phyloP scores from a whole-genome alignment of 2,888 invertebrate species.

The Drosophila sordidapex region DNA sequence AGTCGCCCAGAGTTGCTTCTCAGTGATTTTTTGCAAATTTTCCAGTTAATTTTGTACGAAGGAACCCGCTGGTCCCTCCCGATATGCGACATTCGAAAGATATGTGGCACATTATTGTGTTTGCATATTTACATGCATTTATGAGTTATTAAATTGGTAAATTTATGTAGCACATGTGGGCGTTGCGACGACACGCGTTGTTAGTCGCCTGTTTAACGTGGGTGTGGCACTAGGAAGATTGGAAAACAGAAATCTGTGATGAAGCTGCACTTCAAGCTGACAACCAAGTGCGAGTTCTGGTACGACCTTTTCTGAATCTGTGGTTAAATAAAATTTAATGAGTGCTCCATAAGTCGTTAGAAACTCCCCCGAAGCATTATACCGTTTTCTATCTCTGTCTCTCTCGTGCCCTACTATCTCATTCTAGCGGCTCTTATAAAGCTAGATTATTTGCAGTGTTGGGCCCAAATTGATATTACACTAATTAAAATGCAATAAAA shows the following conservation, averaged over 20 bases:
- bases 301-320: conserved; percentile 12
- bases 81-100: conserved; percentile 73
- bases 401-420: background rate
- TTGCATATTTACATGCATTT: conserved; percentile 72
- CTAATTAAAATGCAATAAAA: conserved; percentile 84
- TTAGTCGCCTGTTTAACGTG: conserved; percentile 49
- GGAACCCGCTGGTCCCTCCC: conserved; percentile 37
- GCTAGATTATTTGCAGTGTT: conserved; percentile 23
- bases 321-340: conserved; percentile 67
- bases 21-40: conserved; percentile 61
- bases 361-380: conserved; percentile 18
- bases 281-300: conserved; percentile 48
- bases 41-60: conserved; percentile 64
- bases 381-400: background rate
- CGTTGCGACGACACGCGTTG: conserved; percentile 77
- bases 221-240: conserved; percentile 57
- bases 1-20: conserved; percentile 20
- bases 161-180: conserved; percentile 71
- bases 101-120: conserved; percentile 75
- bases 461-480: conserved; percentile 82
- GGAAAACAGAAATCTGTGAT: conserved; percentile 2
- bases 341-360: conserved; percentile 33
- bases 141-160: conserved; percentile 78
- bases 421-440: conserved; percentile 16
- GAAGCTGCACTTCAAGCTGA: conserved; percentile 26